Base-by-base conservation (phyloP, 92 coral and sea anemone genomes). In the Pocillopora meandrina region DNA sequence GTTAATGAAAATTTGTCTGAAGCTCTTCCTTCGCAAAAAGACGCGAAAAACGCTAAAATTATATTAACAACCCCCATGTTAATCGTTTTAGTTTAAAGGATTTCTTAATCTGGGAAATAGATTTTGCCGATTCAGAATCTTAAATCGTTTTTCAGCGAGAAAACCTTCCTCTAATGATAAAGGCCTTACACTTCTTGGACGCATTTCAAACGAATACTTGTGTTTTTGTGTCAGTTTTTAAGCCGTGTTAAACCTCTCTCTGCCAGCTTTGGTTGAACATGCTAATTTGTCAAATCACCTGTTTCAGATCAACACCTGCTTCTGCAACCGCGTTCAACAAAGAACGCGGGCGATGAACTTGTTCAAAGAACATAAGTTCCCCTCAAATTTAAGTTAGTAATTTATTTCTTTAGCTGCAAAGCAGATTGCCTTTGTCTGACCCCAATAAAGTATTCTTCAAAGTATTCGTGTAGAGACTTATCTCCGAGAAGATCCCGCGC, bases 201-300 rank as follows among this genome's bases (percentile, higher is more conserved):
- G 19, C 21, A 33, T 81, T 81, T 81, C 34, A 1, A 60, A 19
- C 13, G 34, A 35, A 47, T 57, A 35, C 77, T 35, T 12, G 20
- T 81, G 36, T 56, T 80, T 75, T 70, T 36, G 60, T 55, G 34
- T 14, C 16, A 42, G 77, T 69, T 80, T 71, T 18, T 33, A 81
- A 55, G 65, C 23, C 75, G 65, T 69, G 84, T 80, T 80, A 80
- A 80, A 80, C 75, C 74, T 23, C 75, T 20, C 42, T 49, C 35
- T 18, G 34, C 11, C 69, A 71, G 77, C 66, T 81, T 81, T 60
- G 60, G 85, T 83, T 74, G 61, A 74, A 83, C 35, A 83, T 83
- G 86, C 73, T 83, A 83, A 83, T 83, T 73, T 63, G 72, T n/a
- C 13, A 49, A 74, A 73, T 61, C 86, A 83, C 86, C 86, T 83